Base-by-base conservation (phyloP, 2,113 vertebrate genomes). In the Rhea pennata region DNA sequence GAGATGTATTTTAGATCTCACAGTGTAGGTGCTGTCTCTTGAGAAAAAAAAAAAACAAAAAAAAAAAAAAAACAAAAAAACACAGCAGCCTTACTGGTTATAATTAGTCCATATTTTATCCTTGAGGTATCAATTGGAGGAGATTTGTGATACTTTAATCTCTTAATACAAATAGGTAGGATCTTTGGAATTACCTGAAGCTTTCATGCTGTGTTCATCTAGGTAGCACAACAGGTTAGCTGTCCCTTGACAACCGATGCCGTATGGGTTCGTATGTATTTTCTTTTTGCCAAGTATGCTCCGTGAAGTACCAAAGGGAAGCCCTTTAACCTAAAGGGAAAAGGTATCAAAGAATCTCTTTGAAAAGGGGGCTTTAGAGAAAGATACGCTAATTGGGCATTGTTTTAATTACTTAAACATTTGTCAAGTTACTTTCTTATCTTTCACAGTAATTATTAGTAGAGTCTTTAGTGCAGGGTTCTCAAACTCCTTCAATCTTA, bases 251-350 rank as follows among this genome's bases (percentile, higher is more conserved):
- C 76, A 96, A 78, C 23, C 27, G 80, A 90, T 96, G 94, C n/a
- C 62, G 7, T 84, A 88, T 95, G 76, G 91, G 69, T 93, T 96
- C 93, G 88, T 92, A 84, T 88, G 77, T 40, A 33, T 86, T 93
- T 84, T 80, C 36, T 51, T 90, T 86, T 78, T 61, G 59, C 12
- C 0, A 0, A 53, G 58, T 72, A 17, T 14, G 7, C 53, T 87
- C 92, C 61, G 14, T 78, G 6, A 72, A 50, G 22, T 14, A 87
- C 46, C 69, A 23, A 92, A 29, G 22, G 72, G 36, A 85, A 84
- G 70, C 81, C 82, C 51, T 95, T 91, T 93, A 90, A 88, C 64
- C 88, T 93, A 51, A 69, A 72, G 70, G 66, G 65, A 88, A 94
- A 92, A 93, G 26, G 26, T 73, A 92, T 94, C 76, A 95, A 94